Evolutionary conservation across 2,888 invertebrate genomes (phyloP).

Genomic region (Drosophila sordidapex): DNA sequence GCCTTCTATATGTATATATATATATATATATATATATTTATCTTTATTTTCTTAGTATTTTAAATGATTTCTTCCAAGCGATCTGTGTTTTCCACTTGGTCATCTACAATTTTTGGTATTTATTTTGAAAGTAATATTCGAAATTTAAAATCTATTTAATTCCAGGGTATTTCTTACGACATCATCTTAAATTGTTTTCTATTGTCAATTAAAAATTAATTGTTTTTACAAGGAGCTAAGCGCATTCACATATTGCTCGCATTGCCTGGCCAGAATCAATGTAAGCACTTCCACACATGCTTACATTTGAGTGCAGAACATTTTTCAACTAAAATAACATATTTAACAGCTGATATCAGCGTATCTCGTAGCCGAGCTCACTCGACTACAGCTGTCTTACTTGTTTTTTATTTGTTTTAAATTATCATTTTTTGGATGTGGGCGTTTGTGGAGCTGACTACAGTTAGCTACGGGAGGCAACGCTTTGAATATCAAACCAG

Average conservation of each 20-base stretch:
- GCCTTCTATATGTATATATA: background rate
- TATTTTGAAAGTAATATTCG: background rate
- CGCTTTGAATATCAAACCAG: conserved; percentile 63
- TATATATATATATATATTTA: background rate
- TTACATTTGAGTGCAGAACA: background rate
- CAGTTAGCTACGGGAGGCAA: conserved; percentile 37
- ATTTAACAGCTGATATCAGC: background rate
- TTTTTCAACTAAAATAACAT: accelerated
- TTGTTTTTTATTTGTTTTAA: conserved; percentile 3
- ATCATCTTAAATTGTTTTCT: background rate
- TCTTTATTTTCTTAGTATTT: background rate
- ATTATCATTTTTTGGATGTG: conserved; percentile 17
- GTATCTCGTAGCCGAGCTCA: conserved; percentile 3
- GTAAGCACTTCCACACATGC: background rate
- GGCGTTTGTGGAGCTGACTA: conserved; percentile 35
- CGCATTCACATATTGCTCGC: background rate
- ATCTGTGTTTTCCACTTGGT: background rate
- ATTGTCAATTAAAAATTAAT: background rate
- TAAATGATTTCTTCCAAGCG: background rate
- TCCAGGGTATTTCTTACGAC: too few species aligned
- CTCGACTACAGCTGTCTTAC: conserved; percentile 1
- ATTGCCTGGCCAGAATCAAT: background rate
- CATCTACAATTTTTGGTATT: background rate
- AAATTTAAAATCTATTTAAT: too few species aligned
- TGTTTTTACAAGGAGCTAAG: too few species aligned